phyloP scores from a whole-genome alignment of 1,140 invertebrate genomes.

The Drosophila orosa region DNA sequence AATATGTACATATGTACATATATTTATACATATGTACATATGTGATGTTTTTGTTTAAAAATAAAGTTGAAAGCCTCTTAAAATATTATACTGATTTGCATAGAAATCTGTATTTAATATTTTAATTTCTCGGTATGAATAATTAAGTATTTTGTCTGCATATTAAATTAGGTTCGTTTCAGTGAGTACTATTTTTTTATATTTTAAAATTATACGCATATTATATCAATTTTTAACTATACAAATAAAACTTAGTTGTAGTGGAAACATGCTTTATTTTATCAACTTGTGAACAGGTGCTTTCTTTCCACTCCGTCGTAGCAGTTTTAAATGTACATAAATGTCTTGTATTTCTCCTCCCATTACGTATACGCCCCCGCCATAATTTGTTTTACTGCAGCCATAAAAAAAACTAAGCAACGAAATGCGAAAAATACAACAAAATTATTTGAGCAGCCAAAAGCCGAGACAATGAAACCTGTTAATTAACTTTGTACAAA shows the following conservation, averaged over 20 bases:
- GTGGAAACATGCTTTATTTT: slow-evolving; percentile 38
- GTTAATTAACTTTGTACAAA: slow-evolving; percentile 78
- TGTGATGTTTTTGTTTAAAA: too few relatives aligned
- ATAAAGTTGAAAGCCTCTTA: not conserved
- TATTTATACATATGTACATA: too few relatives aligned
- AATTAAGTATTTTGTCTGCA: not conserved
- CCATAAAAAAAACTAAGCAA: slow-evolving; percentile 44
- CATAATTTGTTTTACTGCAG: slow-evolving; percentile 40
- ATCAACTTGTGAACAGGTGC: slow-evolving; percentile 39
- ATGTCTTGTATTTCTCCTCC: slow-evolving; percentile 14
- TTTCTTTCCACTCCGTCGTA: slow-evolving; percentile 39
- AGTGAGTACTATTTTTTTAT: too few relatives aligned
- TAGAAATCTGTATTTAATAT: too few relatives aligned
- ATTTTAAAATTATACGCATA: not conserved
- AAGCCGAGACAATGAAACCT: slow-evolving; percentile 66
- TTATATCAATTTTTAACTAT: not conserved
- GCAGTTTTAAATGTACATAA: slow-evolving; percentile 5
- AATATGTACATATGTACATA: too few relatives aligned
- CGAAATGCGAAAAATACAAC: slow-evolving; percentile 43
- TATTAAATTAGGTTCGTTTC: too few relatives aligned
- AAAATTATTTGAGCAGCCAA: slow-evolving; percentile 28
- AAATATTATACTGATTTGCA: too few relatives aligned
- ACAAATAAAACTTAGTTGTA: slow-evolving; percentile 38
- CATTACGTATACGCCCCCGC: slow-evolving; percentile 71
- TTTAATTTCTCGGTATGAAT: not conserved